Percentiles rank a stretch among this genome's conserved stretches.
phyloP scores from a whole-genome alignment of 2,888 invertebrate genomes.

The Allophyes oxyacanthae region DNA sequence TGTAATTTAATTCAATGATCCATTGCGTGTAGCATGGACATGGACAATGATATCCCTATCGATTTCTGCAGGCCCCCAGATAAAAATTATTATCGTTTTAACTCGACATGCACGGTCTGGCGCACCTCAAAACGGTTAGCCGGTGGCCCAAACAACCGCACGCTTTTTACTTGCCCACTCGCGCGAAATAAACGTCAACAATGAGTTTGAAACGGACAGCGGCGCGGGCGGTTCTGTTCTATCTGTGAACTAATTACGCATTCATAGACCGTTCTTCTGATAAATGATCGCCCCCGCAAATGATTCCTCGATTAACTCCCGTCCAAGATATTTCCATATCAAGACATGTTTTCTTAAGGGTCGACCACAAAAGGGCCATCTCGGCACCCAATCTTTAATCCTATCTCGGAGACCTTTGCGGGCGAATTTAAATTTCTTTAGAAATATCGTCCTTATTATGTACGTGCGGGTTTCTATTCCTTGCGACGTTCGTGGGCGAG shows the following conservation, averaged over 20 bases:
- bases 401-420: conserved; percentile 89
- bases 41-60: conserved; percentile 66
- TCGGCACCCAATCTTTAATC: conserved; percentile 89
- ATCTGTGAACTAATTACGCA: conserved; percentile 79
- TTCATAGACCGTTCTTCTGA: conserved; percentile 82
- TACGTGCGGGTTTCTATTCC: conserved; percentile 89
- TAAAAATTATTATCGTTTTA: conserved; percentile 85
- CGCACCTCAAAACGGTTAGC: conserved; percentile 80
- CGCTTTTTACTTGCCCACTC: conserved; percentile 77
- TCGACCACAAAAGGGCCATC: conserved; percentile 89
- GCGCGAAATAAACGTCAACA: conserved; percentile 81
- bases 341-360: conserved; percentile 90
- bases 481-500: conserved; percentile 86
- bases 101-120: conserved; percentile 76
- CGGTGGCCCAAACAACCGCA: conserved; percentile 74
- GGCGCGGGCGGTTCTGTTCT: conserved; percentile 57
- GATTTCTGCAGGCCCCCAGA: conserved; percentile 70
- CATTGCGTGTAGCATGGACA: conserved; percentile 36
- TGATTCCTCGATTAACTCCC: conserved; percentile 85
- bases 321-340: conserved; percentile 89
- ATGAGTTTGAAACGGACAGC: conserved; percentile 64
- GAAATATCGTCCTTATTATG: conserved; percentile 89
- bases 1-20: conserved; percentile 22
- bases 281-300: conserved; percentile 84
- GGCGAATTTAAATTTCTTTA: conserved; percentile 90